Evolutionary conservation across 2,888 invertebrate genomes (phyloP).

Genomic region (Hypomecis punctinalis): DNA sequence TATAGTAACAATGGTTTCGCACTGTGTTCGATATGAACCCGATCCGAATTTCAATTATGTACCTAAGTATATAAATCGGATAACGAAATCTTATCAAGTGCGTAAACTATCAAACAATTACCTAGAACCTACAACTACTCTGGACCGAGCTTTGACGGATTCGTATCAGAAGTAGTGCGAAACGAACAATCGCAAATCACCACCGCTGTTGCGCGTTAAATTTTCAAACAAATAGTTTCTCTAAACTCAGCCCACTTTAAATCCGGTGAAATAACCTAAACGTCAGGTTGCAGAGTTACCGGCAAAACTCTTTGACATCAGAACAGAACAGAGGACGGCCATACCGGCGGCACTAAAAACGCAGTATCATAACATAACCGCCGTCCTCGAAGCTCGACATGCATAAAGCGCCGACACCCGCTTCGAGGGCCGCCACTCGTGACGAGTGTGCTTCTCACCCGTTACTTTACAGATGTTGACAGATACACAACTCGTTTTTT

Average conservation of each 20-base stretch:
- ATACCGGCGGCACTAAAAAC: slow-evolving; percentile 13
- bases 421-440: slow-evolving; percentile 36
- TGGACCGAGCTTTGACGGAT: too few species aligned
- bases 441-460: slow-evolving; percentile 36
- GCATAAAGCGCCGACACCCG: slow-evolving; percentile 41
- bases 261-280: background rate
- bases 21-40: too few species aligned
- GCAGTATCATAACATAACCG: slow-evolving; percentile 31
- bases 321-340: slow-evolving; percentile 1
- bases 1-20: too few species aligned
- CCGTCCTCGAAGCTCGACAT: slow-evolving; percentile 29
- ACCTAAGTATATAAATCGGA: too few species aligned
- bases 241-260: background rate
- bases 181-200: too few species aligned
- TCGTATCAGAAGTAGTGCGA: too few species aligned
- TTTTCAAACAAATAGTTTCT: too few species aligned
- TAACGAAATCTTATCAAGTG: too few species aligned
- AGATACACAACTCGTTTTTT: slow-evolving; percentile 9
- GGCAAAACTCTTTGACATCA: slow-evolving; percentile 11
- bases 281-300: background rate
- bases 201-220: too few species aligned
- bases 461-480: slow-evolving; percentile 11
- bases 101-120: too few species aligned
- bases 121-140: too few species aligned
- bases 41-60: too few species aligned